A percentile compares a stretch with the other conserved stretches of the same genome.
Evolutionary conservation across 2,113 vertebrate species (phyloP).

Genomic region (Mesoclemmys tuberculata): DNA sequence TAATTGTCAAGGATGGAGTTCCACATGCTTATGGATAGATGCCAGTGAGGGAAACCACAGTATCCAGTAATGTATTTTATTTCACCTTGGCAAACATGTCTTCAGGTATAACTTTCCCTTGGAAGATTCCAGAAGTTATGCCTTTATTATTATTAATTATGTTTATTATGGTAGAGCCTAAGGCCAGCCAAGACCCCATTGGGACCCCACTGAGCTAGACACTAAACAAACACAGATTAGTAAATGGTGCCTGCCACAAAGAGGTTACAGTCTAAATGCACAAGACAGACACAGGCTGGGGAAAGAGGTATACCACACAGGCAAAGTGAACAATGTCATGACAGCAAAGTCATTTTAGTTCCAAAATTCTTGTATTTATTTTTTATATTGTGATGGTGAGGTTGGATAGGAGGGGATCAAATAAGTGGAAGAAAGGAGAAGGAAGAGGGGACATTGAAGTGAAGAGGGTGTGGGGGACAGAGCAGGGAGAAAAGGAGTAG

Average conservation of each 20-base stretch:
- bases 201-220: neutral
- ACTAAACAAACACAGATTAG: neutral
- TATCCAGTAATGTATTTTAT: neutral
- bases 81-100: neutral
- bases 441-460: neutral
- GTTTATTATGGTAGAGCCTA: neutral
- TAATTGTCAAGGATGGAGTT: neutral
- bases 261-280: neutral
- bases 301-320: neutral
- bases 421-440: neutral
- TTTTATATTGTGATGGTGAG: neutral
- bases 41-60: neutral
- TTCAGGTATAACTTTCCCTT: neutral
- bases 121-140: neutral
- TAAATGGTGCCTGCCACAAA: neutral
- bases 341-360: neutral
- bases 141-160: neutral
- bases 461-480: neutral
- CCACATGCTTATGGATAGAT: neutral
- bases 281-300: neutral
- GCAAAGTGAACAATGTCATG: neutral
- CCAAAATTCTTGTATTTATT: neutral
- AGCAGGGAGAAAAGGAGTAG: neutral
- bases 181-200: fast-evolving
- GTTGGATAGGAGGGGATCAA: neutral